Conservation (phyloP, 92 coral and sea anemone species). For the Siderastrea siderea region DNA sequence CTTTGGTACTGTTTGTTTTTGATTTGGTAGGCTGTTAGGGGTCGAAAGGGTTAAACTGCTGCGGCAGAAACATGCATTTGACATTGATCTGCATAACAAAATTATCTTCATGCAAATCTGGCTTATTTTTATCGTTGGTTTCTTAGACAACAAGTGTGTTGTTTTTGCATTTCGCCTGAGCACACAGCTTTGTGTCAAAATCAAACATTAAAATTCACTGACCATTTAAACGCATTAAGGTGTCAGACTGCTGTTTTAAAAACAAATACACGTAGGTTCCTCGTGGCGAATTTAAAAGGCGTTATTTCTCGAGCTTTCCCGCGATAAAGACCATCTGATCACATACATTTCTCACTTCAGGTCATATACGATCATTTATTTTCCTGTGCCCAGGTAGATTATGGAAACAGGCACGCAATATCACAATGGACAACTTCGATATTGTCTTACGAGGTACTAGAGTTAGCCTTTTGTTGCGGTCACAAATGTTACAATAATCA, state of each 20-base stretch:
- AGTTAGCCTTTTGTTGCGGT: background rate
- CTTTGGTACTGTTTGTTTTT: no score
- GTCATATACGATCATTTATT: background rate
- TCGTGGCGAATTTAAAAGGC: background rate
- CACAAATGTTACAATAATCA: background rate
- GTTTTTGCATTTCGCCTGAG: background rate
- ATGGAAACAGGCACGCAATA: background rate
- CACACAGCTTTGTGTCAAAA: conserved; percentile 24
- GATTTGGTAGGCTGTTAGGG: no score
- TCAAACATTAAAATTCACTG: background rate
- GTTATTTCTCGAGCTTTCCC: background rate
- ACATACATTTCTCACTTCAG: background rate
- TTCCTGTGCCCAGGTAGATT: background rate
- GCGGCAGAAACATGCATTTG: no score
- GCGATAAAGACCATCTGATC: background rate
- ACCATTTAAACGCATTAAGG: background rate
- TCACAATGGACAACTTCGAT: background rate
- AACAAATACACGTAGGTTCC: background rate
- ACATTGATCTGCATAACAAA: no score
- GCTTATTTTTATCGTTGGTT: background rate
- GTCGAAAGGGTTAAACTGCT: no score
- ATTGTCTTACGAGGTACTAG: background rate
- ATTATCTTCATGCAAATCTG: conserved; percentile 5
- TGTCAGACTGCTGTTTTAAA: conserved; percentile 4
- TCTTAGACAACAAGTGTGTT: background rate